Conservation (phyloP, 2,113 vertebrate genomes). For the Tenebrosternarchus preto region DNA sequence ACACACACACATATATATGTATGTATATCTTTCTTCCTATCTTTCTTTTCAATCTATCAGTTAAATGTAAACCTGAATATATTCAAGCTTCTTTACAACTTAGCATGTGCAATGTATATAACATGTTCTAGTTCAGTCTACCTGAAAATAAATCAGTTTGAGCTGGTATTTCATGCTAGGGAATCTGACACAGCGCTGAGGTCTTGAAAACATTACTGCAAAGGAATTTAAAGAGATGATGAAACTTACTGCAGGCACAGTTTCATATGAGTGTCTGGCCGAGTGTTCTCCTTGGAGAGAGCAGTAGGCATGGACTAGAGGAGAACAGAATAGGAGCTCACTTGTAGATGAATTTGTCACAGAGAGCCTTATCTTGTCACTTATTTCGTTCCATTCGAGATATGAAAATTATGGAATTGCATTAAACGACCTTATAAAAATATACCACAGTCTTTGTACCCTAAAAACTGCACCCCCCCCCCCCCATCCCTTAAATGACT, state of each 20-base stretch:
- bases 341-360: constrained; percentile 28
- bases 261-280: constrained; percentile 18
- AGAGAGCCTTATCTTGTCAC: constrained; percentile 31
- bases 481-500: constrained; percentile 7
- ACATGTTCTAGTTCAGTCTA: background rate
- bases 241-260: constrained; percentile 3
- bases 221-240: constrained; percentile 25
- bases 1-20: background rate
- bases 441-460: constrained; percentile 26
- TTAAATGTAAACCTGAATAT: background rate
- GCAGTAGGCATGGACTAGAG: background rate
- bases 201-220: constrained; percentile 18
- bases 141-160: background rate
- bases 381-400: constrained; percentile 36
- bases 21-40: background rate
- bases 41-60: too few relatives aligned
- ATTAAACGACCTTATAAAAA: constrained; percentile 42
- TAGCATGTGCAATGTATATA: background rate
- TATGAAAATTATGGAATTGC: constrained; percentile 41
- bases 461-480: constrained; percentile 31
- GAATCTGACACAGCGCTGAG: background rate
- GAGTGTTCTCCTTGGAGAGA: constrained; percentile 21
- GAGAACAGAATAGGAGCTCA: background rate
- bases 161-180: constrained; percentile 7
- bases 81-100: background rate